A percentile compares a stretch with the other conserved stretches of the same genome.
Conservation (phyloP, 2,797 vertebrate genomes). For the Spinibarbus caldwelli region DNA sequence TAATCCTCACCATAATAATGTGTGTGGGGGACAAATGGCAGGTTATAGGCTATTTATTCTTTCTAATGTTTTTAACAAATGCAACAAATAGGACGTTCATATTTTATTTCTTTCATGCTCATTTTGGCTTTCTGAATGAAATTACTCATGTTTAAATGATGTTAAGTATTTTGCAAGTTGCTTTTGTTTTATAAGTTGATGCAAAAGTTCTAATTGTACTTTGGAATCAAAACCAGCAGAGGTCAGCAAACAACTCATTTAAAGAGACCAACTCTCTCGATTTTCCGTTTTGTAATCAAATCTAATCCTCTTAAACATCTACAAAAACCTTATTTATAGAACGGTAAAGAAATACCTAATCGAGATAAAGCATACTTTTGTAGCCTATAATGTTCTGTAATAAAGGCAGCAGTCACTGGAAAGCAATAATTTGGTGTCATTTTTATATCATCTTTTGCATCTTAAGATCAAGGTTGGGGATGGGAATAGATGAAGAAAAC, state of each 20-base stretch:
- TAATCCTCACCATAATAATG: background rate
- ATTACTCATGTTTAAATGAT: background rate
- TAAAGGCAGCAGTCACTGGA: background rate
- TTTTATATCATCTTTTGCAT: background rate
- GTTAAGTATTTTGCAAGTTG: background rate
- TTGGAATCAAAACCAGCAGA: conserved; percentile 10
- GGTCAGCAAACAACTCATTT: conserved; percentile 10
- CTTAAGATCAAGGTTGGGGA: background rate
- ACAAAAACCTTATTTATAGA: background rate
- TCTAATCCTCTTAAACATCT: background rate
- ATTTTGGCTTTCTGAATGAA: background rate
- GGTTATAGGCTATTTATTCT: background rate
- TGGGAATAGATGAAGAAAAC: background rate
- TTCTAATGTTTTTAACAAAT: background rate
- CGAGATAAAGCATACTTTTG: background rate
- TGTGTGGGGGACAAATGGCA: background rate
- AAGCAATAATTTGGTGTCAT: background rate
- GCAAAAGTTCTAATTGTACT: background rate
- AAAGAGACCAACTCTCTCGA: background rate
- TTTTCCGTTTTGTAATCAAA: background rate
- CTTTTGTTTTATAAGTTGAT: background rate
- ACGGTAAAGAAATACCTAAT: background rate
- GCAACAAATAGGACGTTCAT: background rate
- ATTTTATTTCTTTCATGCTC: background rate
- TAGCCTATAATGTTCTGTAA: background rate